Percentiles rank a stretch among this genome's conserved stretches.
These are phyloP conservation scores for Leuciscus waleckii DNA, from an alignment of 2,797 vertebrate genomes.

Conservation along the genomic window DNA sequence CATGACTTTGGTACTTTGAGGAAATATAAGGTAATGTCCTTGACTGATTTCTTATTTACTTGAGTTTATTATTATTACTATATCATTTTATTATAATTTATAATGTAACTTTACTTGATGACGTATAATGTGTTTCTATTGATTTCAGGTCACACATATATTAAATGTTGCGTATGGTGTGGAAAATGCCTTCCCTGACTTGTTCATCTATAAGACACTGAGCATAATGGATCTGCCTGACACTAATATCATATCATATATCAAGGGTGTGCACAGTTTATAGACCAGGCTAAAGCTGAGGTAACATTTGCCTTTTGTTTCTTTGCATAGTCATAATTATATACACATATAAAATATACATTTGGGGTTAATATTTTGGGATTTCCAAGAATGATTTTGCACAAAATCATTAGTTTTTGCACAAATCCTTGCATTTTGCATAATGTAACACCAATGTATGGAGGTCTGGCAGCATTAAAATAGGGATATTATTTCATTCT, in stretches of 20 bases:
- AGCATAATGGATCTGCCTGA: slow-evolving; percentile 92
- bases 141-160: slow-evolving; percentile 89
- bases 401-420: background rate
- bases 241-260: slow-evolving; percentile 84
- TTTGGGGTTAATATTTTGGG: background rate
- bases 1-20: slow-evolving; percentile 88
- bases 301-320: slow-evolving; percentile 70
- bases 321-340: background rate
- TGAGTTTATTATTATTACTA: background rate
- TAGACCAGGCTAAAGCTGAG: slow-evolving; percentile 86
- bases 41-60: slow-evolving; percentile 16
- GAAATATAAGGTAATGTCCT: slow-evolving; percentile 85
- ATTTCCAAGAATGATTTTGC: background rate
- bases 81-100: background rate
- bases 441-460: background rate
- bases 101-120: background rate
- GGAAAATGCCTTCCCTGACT: slow-evolving; percentile 87
- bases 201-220: slow-evolving; percentile 90
- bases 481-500: slow-evolving; percentile 42
- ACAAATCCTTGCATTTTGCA: background rate
- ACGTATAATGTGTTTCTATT: background rate
- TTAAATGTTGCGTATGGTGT: slow-evolving; percentile 94
- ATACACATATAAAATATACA: background rate
- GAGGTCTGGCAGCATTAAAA: background rate
- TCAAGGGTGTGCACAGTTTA: slow-evolving; percentile 91